These are phyloP conservation scores for Alcedo quadribrachys DNA, from an alignment of 2,797 vertebrate genomes.

Conservation along the genomic window DNA sequence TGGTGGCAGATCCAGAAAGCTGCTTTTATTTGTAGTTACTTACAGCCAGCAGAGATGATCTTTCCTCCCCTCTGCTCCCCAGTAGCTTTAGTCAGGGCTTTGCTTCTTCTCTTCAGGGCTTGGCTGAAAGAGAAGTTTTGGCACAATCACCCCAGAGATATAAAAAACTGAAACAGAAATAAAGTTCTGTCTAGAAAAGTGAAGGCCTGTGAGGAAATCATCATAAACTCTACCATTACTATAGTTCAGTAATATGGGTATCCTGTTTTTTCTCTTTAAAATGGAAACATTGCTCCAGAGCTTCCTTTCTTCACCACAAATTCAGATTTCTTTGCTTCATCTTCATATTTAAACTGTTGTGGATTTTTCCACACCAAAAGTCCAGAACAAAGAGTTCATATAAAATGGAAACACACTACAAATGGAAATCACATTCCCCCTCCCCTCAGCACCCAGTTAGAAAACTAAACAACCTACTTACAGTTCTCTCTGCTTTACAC, in stretches of 20 bases:
- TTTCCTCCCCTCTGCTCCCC: background rate
- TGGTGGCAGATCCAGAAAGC: background rate
- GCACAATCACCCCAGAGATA: background rate
- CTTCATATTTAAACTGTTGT: background rate
- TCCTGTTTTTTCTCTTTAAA: background rate
- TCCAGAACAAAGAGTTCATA: background rate
- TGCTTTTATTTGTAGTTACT: background rate
- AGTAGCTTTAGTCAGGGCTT: background rate
- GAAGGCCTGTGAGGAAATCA: background rate
- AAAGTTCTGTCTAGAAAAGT: background rate
- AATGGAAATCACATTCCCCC: background rate
- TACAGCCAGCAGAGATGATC: background rate
- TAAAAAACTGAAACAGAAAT: background rate
- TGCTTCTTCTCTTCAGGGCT: background rate
- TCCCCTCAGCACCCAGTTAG: background rate
- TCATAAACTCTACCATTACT: background rate
- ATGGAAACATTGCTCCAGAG: background rate
- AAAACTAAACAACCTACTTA: background rate
- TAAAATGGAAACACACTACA: background rate
- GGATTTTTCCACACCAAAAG: background rate
- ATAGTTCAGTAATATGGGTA: background rate
- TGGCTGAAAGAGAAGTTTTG: slow-evolving; percentile 18
- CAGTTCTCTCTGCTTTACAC: background rate
- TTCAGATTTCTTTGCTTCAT: background rate
- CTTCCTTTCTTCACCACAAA: background rate